Base-by-base conservation (phyloP, 2,888 invertebrate species). In the Meteorus colon region DNA sequence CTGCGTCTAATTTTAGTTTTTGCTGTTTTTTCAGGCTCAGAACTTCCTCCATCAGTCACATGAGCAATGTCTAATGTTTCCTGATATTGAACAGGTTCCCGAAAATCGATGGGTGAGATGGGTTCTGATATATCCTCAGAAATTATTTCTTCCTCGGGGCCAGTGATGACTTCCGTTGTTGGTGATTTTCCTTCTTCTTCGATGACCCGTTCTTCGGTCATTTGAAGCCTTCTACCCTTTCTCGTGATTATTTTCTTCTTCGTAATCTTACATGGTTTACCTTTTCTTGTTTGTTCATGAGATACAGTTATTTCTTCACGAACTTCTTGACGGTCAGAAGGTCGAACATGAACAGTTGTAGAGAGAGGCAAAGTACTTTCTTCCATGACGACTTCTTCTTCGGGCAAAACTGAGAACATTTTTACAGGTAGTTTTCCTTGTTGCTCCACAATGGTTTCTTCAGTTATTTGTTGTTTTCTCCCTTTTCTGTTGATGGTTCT, bases 191-290 rank as follows among this genome's bases (percentile, higher is more conserved):
- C 90, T 78, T 90, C 90, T 80, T 91, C 91, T 81, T 91, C 90
- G 55, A 89, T 87, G 29, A 90, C 90, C 1, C 87, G 79, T 51
- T 91, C 81, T 73, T 86, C 84, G 4, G 80, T 84, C 0, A 83
- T 79, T 2, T 82, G 79, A 78, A 81, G 45, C 79, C 82, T 79
- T 12, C 68, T 85, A 6, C 89, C 90, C 73, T 89, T 84, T 12
- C 83, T 88, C 75, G 88, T 90, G 73, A 88, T 90, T 10, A 89
- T 85, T 14, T 84, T 89, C 90, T 92, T 82, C 1, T 90, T 91
- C 0, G 88, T 87, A 4, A 81, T 83, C 68, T 82, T 83, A 41
- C 55, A 86, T 0, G 87, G 80, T 70, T 87, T 88, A 2, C 88
- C 90, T 10, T 89, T 83, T 60, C 87, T 81, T 24, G 83, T 84